Conservation (phyloP, 2,888 invertebrate genomes). For the Thymelicus sylvestris region DNA sequence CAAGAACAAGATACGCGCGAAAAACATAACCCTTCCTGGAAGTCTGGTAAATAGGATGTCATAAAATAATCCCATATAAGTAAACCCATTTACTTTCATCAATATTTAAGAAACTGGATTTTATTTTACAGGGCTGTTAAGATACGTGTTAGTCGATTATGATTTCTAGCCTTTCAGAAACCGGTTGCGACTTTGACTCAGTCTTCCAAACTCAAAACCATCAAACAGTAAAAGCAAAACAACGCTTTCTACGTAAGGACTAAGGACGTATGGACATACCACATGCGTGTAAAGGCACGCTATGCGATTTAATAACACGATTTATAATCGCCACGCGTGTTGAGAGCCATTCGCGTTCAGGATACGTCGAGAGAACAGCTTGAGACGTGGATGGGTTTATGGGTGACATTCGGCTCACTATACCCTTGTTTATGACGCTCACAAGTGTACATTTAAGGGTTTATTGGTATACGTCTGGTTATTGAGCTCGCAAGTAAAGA, state of each 20-base stretch:
- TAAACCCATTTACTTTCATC: too few species aligned
- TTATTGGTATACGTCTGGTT: slow-evolving; percentile 7
- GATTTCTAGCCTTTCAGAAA: too few species aligned
- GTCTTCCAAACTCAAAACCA: not conserved
- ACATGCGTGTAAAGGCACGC: slow-evolving; percentile 8
- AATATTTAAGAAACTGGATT: too few species aligned
- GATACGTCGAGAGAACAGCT: not conserved
- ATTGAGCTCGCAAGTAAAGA: not conserved
- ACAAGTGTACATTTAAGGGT: slow-evolving; percentile 7
- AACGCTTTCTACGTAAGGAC: not conserved
- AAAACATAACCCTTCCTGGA: too few species aligned
- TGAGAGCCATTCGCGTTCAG: slow-evolving; percentile 2
- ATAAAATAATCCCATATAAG: too few species aligned
- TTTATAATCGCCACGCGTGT: slow-evolving; percentile 20
- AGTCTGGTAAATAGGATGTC: too few species aligned
- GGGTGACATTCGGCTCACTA: not conserved
- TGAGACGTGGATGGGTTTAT: slow-evolving; percentile 6
- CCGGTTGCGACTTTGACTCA: too few species aligned
- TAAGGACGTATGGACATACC: not conserved
- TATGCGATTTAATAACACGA: slow-evolving; percentile 10
- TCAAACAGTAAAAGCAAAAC: not conserved
- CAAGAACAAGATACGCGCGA: too few species aligned
- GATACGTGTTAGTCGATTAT: too few species aligned
- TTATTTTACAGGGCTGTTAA: too few species aligned
- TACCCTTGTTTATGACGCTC: slow-evolving; percentile 4